Percentiles rank a stretch among this genome's conserved stretches.
Conservation (phyloP, 1,140 invertebrate species). For the Polyergus mexicanus region DNA sequence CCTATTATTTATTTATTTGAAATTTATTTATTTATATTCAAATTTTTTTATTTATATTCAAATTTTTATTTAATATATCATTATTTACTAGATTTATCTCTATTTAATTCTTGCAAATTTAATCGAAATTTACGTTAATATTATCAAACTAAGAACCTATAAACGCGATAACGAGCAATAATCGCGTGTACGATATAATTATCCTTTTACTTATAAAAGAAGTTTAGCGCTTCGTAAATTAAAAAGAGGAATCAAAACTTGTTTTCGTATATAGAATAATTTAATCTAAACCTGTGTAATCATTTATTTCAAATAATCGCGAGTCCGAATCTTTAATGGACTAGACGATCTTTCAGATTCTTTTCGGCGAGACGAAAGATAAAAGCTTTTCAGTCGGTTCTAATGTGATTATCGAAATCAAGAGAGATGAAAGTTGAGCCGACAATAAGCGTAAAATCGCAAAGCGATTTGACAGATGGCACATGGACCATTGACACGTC, state of each 20-base stretch:
- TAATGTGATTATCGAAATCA: neutral
- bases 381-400: slow-evolving; percentile 10
- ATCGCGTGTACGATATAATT: neutral
- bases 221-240: neutral
- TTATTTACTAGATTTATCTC: neutral
- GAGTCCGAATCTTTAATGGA: neutral
- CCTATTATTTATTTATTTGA: too few relatives aligned
- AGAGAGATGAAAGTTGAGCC: neutral
- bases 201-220: neutral
- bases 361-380: neutral
- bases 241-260: neutral
- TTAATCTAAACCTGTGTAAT: slow-evolving; percentile 2
- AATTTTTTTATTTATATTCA: neutral
- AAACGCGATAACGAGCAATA: too few relatives aligned
- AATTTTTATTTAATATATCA: neutral
- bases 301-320: neutral
- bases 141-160: neutral
- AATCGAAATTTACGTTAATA: neutral
- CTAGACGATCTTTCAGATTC: neutral
- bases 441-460: neutral
- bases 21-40: neutral
- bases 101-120: neutral
- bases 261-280: neutral
- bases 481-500: neutral
- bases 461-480: slow-evolving; percentile 11